Evolutionary conservation across 64 coral and sea anemone species (phyloP).

Genomic region (Acropora tenuis): DNA sequence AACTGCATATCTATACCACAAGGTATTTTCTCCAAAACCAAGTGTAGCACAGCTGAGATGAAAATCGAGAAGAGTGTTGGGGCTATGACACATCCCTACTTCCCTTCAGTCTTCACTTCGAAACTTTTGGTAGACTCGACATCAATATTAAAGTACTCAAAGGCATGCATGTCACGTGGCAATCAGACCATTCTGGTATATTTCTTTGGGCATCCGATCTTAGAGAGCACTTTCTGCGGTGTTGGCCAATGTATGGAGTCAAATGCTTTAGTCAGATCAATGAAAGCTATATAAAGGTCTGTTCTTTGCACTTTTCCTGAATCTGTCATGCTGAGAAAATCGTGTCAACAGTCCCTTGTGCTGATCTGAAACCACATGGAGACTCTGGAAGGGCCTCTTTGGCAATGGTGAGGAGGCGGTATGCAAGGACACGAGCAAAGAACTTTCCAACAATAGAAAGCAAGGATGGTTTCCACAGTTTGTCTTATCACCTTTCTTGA

Average conservation of each 20-base stretch:
- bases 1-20: too few species aligned
- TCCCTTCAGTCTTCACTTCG: too few species aligned
- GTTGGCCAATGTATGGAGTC: conserved; percentile 6
- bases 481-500: conserved; percentile 14
- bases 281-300: conserved; percentile 21
- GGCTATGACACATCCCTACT: too few species aligned
- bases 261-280: conserved; percentile 47
- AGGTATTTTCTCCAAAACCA: too few species aligned
- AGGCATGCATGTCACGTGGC: conserved; percentile 11
- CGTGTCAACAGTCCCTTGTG: conserved; percentile 14
- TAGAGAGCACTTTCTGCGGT: conserved; percentile 35
- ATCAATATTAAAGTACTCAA: too few species aligned
- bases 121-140: too few species aligned
- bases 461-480: conserved; percentile 36
- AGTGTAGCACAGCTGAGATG: too few species aligned
- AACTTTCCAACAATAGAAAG: conserved; percentile 41
- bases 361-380: not conserved
- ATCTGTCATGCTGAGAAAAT: conserved; percentile 34
- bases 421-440: conserved; percentile 18
- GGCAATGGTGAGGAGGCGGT: not conserved
- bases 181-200: conserved; percentile 3
- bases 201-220: too few species aligned
- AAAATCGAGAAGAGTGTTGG: too few species aligned
- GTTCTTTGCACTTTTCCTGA: conserved; percentile 31
- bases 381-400: not conserved